These are phyloP conservation scores for Thermophis baileyi DNA, from an alignment of 2,113 vertebrate species.

Conservation along the genomic window DNA sequence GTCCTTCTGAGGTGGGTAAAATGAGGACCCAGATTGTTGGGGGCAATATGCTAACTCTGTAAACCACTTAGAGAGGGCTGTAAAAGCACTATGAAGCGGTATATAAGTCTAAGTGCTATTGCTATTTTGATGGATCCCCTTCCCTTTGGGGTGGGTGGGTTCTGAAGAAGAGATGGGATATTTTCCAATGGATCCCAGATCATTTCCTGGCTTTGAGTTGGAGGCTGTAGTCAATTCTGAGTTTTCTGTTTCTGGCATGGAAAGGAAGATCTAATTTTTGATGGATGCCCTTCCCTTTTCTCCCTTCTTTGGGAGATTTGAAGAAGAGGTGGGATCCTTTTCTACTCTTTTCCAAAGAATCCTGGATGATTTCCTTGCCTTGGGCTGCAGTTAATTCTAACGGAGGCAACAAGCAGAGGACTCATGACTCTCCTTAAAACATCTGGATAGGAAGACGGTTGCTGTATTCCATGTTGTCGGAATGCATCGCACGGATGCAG, in stretches of 20 bases:
- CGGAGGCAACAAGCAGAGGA: not conserved
- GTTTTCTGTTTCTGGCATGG: not conserved
- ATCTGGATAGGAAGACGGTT: not conserved
- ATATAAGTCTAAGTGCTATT: no score
- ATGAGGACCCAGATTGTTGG: no score
- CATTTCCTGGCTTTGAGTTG: not conserved
- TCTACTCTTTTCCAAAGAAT: not conserved
- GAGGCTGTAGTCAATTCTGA: not conserved
- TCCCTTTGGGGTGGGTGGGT: no score
- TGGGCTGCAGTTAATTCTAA: not conserved
- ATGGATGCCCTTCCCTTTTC: not conserved
- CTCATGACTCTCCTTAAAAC: not conserved
- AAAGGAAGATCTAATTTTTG: not conserved
- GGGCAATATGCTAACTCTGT: no score
- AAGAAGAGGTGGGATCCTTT: not conserved
- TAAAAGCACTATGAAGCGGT: no score
- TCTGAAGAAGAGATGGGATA: not conserved
- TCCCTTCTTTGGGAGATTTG: not conserved
- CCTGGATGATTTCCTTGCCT: not conserved
- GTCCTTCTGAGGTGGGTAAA: no score
- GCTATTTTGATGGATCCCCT: not conserved
- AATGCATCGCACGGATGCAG: no score
- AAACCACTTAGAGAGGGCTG: no score
- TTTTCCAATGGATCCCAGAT: not conserved
- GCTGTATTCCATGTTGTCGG: not conserved